A percentile compares a stretch with the other conserved stretches of the same genome.
These are phyloP conservation scores for Proteles cristata DNA, from an alignment of 2,113 vertebrate genomes.

Conservation along the genomic window DNA sequence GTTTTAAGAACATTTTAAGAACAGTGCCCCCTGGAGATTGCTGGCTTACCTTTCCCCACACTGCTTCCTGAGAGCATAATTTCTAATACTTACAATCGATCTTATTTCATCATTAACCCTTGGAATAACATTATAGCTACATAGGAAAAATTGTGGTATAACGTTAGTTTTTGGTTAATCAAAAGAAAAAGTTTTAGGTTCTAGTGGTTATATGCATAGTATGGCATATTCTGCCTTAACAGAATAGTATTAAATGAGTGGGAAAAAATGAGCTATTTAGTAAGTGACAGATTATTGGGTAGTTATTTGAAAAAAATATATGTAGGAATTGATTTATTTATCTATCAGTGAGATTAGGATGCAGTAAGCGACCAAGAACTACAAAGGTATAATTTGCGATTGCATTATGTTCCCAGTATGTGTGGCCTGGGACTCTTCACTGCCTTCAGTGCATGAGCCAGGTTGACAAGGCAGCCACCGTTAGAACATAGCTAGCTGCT, in stretches of 20 bases:
- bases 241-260: neutral
- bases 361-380: neutral
- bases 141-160: neutral
- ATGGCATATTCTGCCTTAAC: neutral
- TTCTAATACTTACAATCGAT: neutral
- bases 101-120: neutral
- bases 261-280: neutral
- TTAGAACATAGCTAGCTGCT: neutral
- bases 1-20: neutral
- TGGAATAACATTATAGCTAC: neutral
- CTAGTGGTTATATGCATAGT: neutral
- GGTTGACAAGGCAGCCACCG: neutral
- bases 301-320: constrained; percentile 24
- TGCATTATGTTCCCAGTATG: neutral
- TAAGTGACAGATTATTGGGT: neutral
- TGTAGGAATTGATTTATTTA: neutral
- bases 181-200: neutral
- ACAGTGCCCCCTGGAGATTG: neutral
- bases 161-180: neutral
- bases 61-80: neutral
- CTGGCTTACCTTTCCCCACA: no score
- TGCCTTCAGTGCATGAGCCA: neutral
- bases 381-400: neutral
- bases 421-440: neutral
- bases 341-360: neutral